Base-by-base conservation (phyloP, 1,140 invertebrate species). In the Hermetia illucens region DNA sequence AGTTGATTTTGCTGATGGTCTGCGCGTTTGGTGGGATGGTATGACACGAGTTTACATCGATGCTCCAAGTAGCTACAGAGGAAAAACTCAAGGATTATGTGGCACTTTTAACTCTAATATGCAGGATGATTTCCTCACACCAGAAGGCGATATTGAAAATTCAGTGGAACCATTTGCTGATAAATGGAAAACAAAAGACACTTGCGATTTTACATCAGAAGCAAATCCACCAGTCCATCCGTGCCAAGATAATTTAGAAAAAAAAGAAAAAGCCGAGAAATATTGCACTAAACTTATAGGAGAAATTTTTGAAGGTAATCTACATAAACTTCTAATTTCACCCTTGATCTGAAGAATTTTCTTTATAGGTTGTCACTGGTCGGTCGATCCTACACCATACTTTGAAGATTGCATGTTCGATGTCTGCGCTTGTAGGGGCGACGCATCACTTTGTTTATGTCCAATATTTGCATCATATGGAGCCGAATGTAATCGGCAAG, bases 91-190 rank as follows among this genome's bases (percentile, higher is more conserved):
- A 65, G 89, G 88, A 41, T 66, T 94, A 5, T 94, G 89, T 50
- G 89, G 89, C 15, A 91, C 85, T 1, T 92, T 87, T 52, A 86
- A 82, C 40, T 63, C 72, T 10, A 89, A 87, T 50, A 84, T 87
- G 52, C 79, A 80, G 47, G 85, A 92, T 52, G 89, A 94, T 55
- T 91, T 92, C 56, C 50, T 84, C 5, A 91, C 88, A 0, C 82
- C 79, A 0, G 79, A 89, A 51, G 79, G 80, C 13, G 85, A 90
- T 51, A 56, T 82, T 0, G 87, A 91, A 51, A 74, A 79, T 30
- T 69, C 77, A 1, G 64, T 75, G 1, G 63, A 75, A 6, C 69
- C 77, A 0, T 92, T 93, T 56, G 85, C 83, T 1, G 85, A 88
- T 53, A 86, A 87, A 48, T 92, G 88, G 87, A 87, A 84, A 56